Base-by-base conservation (phyloP, 2,888 invertebrate species). In the Cosmorhoe ocellata region DNA sequence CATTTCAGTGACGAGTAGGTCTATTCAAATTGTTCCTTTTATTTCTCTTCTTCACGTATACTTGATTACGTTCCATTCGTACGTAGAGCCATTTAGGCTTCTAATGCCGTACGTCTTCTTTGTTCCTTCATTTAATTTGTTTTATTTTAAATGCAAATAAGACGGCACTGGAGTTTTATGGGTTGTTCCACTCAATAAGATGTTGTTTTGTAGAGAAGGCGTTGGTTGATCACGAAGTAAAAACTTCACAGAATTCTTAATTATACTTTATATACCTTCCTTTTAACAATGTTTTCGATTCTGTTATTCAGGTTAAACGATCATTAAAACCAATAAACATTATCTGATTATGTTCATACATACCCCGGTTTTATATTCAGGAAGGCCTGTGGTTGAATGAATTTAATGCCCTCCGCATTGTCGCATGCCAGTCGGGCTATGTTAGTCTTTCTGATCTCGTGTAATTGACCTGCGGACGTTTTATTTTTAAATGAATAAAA, bases 361-460 rank as follows among this genome's bases (percentile, higher is more conserved):
- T 67, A 79, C 79, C 75, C 69, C 33, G 67, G 67, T 40, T 69
- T 71, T 1, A 76, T 67, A 53, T 67, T 77, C 50, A 74, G 59
- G 51, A 86, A 79, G 3, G 84, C 84, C 24, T 70, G 71, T 3
- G 79, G 81, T 51, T 85, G 85, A 48, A 87, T 76, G 56, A 67
- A 75, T 58, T 79, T 76, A 55, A 86, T 76, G n/a, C 76, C 84
- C 9, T 80, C 80, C 1, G 77, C 82, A 58, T 86, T 86, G 66
- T 84, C 79, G 30, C 83, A 83, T 1, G 75, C 76, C 1, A 86
- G 52, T 5, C 79, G 72, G n/a, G 85, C 84, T 67, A 84, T 79
- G 57, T 71, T 84, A 8, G 80, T 76, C 65, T 76, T 79, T 58
- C 81, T 74, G 42, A 84, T 75, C 61, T 83, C 84, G 11, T 74